Base-by-base conservation (phyloP, 2,113 vertebrate species). In the Muntiacus reevesi region DNA sequence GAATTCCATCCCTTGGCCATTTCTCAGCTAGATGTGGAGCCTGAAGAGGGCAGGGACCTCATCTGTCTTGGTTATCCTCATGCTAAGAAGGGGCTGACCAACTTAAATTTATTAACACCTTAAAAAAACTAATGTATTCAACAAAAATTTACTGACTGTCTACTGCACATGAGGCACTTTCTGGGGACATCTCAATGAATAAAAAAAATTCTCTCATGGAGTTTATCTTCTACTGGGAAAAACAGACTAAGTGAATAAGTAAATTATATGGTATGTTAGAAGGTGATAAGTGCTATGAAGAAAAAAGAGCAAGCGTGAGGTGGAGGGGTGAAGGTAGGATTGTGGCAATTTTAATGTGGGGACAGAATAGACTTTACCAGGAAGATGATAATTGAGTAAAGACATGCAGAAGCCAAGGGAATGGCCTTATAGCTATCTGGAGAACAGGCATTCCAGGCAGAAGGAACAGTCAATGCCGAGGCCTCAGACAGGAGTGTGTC, bases 81-180 rank as follows among this genome's bases (percentile, higher is more conserved):
- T 43, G 45, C 55, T 57, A 23, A 74, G 23, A 8, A 91, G 14
- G 30, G 33, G 54, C 12, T 91, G 47, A 93, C 8, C 15, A 27
- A 89, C 11, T 64, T 12, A 91, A 86, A 79, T 43, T 89, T 92
- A 92, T 17, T 67, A 47, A 87, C 40, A 93, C 27, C 16, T 79
- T 33, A 93, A 83, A 93, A 79, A 60, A 95, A 60, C 55, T n/a
- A 93, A 85, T 71, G 54, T 28, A 96, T 25, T 89, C 50, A 92
- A 82, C 60, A 83, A 87, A 83, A 90, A 76, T n/a, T 52, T 43
- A 71, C 27, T 47, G 15, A 59, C 17, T 27, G 64, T 33, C 78
- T 88, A 88, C 8, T 36, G 3, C 40, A 59, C 62, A 19, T 25
- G 13, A 54, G 89, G 47, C 45, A 92, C 13, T 76, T 54, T 92